Base-by-base conservation (phyloP, 2,797 vertebrate genomes). In the Oreortyx pictus region DNA sequence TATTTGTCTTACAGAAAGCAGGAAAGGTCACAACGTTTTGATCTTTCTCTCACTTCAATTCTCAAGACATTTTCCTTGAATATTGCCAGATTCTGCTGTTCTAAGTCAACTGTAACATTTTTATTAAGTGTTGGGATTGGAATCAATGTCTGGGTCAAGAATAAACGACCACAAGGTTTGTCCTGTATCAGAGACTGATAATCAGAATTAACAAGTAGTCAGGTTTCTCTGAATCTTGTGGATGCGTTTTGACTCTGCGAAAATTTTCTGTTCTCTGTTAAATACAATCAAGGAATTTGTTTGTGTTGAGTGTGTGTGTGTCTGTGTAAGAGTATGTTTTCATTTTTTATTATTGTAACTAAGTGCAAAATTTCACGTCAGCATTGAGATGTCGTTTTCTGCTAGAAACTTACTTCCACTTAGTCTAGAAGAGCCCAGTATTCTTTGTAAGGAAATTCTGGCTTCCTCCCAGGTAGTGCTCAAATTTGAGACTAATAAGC, bases 31-130 rank as follows among this genome's bases (percentile, higher is more conserved):
- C 54, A 19, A 1, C 50, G 76, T 68, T 84, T 61, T 78, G 52
- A 91, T 75, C 61, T 93, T 86, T 91, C 27, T 74, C 5, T 49
- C 29, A 3, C 89, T 91, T 87, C 50, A 56, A 13, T 88, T 89
- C 66, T 85, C 65, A 37, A 87, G 61, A 35, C 3, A 3, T 46
- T 94, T 79, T 82, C 35, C 14, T n/a, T 82, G 72, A 61, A 61
- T 49, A 39, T 74, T 61, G 49, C 20, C 29, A 82, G 52, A 33
- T 83, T 82, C 35, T 80, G 14, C 61, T 68, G 2, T 29, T 75
- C 54, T 62, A 60, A 62, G 68, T 59, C 86, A 87, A 17, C 47
- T 37, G 29, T 44, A 44, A 59, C 44, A 25, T 61, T 93, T 91
- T 88, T 82, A 85, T 92, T 35, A 77, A 75, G 22, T 56, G 19